phyloP scores from a whole-genome alignment of 2,888 invertebrate species.

The Lottia gigantea region DNA sequence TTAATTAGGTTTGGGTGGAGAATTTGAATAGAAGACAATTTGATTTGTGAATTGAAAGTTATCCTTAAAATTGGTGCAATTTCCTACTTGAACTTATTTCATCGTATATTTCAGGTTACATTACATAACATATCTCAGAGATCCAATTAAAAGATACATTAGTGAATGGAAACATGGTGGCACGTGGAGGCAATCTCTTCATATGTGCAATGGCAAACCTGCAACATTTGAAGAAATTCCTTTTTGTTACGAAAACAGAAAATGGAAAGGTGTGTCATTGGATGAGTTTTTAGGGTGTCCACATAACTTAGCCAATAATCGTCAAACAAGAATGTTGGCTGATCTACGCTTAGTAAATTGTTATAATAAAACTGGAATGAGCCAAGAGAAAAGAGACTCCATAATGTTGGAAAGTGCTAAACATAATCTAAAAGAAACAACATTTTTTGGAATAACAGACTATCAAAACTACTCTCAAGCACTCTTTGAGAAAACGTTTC shows the following conservation, averaged over 20 bases:
- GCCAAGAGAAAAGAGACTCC: slow-evolving; percentile 40
- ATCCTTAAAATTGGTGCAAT: no score
- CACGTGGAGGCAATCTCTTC: slow-evolving; percentile 87
- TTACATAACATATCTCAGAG: slow-evolving; percentile 93
- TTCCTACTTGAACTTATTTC: neutral
- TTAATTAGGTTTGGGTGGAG: no score
- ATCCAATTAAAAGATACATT: slow-evolving; percentile 92
- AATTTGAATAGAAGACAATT: no score
- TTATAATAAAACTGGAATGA: slow-evolving; percentile 77
- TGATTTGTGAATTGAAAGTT: no score
- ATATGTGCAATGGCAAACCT: slow-evolving; percentile 76
- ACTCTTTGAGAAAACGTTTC: slow-evolving; percentile 64
- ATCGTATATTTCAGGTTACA: slow-evolving; percentile 78
- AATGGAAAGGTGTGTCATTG: slow-evolving; percentile 83
- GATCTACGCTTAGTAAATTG: slow-evolving; percentile 95
- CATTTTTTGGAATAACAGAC: slow-evolving; percentile 97
- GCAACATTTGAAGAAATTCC: slow-evolving; percentile 87
- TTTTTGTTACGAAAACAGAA: slow-evolving; percentile 73
- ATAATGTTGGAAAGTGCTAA: slow-evolving; percentile 95
- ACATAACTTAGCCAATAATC: slow-evolving; percentile 92
- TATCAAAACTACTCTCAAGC: slow-evolving; percentile 78
- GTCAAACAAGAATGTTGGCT: slow-evolving; percentile 97
- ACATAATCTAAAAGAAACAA: slow-evolving; percentile 89
- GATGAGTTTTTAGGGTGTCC: slow-evolving; percentile 92
- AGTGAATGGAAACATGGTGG: slow-evolving; percentile 98